Base-by-base conservation (phyloP, 1,140 invertebrate genomes). In the Nephila pilipes region DNA sequence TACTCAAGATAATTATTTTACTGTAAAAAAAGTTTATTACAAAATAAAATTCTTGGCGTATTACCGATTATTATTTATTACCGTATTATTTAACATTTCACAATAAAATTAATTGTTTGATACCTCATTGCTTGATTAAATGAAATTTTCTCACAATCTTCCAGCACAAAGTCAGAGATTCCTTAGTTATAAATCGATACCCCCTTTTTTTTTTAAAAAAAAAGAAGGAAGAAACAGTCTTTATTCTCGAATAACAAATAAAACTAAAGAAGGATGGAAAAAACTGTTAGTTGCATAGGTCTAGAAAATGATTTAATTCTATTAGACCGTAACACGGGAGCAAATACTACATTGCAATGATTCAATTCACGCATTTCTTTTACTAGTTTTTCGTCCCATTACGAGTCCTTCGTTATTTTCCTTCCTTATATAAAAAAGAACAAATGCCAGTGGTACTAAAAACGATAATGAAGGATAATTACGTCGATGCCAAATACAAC, bases 381-480 rank as follows among this genome's bases (percentile, higher is more conserved):
- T 88, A 20, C 38, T 38, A 20, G 29, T 87, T 63, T 54, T 69
- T 46, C 65, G 18, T 69, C 65, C 65, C 87, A 88, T 88, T 88
- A 69, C 60, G 18, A 32, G 29, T 54, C 32, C 69, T 75, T 55
- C 63, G 36, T 88, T 88, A 88, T 88, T 69, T 88, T 88, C 32
- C 36, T 87, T 60, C 57, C 54, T 54, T 36, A 25, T 87, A 60
- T 57, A 65, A 88, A 54, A 88, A 38, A 88, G 87, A 88, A 88
- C 65, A 69, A 88, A 88, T 88, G 65, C 54, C 60, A 65, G 16
- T 54, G 60, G 87, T 75, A 88, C 87, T 88, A 88, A 88, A 88
- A 88, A 88, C 87, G 87, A 88, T 88, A 88, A 88, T 88, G 87
- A 88, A 88, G 38, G 60, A 88, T 88, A 88, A 88, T 88, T 88